Base-by-base conservation (phyloP, 1,140 invertebrate genomes). In the Euschistus heros region DNA sequence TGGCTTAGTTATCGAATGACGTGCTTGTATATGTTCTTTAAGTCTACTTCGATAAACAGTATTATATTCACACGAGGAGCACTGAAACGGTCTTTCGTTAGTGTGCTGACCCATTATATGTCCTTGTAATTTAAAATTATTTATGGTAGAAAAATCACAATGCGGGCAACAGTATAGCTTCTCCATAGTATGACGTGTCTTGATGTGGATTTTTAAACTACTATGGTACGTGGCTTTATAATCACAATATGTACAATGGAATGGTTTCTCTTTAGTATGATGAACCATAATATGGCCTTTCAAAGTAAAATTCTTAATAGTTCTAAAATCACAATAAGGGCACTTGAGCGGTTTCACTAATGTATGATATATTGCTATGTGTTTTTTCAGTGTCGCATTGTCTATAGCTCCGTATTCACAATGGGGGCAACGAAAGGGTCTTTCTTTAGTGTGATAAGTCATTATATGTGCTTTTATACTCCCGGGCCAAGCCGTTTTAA, bases 1-100 rank as follows among this genome's bases (percentile, higher is more conserved):
- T 2, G 54, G 54, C 24, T 57, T 57, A 26, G 24, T 24, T 57
- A 14, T 0, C 0, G 54, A 24, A 57, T 57, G 54, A 20, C 24
- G 20, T 17, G 54, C 54, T 24, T 24, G 54, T 20, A 57, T 26
- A 15, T 57, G 54, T 26, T 20, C 18, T 26, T 57, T 57, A 4
- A 57, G 54, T 24, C 18, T 24, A 57, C 18, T 57, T 5, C 18
- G 54, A 57, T 57, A 57, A 24, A 24, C 54, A 57, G 54, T 24
- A 22, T 15, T 26, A 22, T 57, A 57, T 5, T 26, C 24, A 24
- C 54, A 57, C 10, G 20, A 2, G 1, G 14, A 17, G 15, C 54
- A 57, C 15, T 57, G 20, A 57, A 24, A 57, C 18, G 54, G 54
- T 15, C 54, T 2, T 57, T 57, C 54, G 26, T 26, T 26, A 17